A percentile compares a stretch with the other conserved stretches of the same genome.
These are phyloP conservation scores for Pyrocephalus nanus DNA, from an alignment of 2,797 vertebrate species.

Conservation along the genomic window DNA sequence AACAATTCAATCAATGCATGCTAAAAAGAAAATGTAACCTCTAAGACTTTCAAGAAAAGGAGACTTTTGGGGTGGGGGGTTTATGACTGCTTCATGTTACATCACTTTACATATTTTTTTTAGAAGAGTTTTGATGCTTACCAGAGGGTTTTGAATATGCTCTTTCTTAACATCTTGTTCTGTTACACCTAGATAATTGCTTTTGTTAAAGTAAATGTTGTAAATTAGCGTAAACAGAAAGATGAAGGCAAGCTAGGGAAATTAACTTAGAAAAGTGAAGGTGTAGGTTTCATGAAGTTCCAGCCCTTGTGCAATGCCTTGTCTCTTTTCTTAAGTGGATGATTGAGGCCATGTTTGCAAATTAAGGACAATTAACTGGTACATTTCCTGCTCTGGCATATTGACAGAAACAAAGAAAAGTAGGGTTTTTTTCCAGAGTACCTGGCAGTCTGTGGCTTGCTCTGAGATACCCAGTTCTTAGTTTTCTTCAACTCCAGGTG, in stretches of 20 bases:
- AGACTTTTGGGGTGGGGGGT: not conserved
- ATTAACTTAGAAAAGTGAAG: not conserved
- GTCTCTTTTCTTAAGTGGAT: not conserved
- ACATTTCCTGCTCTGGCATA: not conserved
- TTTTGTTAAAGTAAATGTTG: conserved; percentile 23
- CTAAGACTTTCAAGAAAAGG: not conserved
- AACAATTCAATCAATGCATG: not conserved
- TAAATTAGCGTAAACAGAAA: conserved; percentile 30
- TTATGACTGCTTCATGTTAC: not conserved
- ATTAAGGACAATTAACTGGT: not conserved
- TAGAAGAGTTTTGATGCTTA: conserved; percentile 10
- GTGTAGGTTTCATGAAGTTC: not conserved
- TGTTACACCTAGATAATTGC: not conserved
- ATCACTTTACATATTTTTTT: not conserved
- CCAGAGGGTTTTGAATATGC: not conserved
- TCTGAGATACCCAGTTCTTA: not conserved
- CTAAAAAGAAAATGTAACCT: not conserved
- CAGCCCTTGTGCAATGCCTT: not conserved
- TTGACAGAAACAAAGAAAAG: not conserved
- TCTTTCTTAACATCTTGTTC: conserved; percentile 24
- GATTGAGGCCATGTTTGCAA: not conserved
- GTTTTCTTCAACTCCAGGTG: not conserved
- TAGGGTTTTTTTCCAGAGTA: not conserved
- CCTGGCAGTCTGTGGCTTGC: not conserved
- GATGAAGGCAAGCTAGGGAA: not conserved